A percentile compares a stretch with the other conserved stretches of the same genome.
Conservation (phyloP, 2,113 vertebrate species). For the Clupea harengus region DNA sequence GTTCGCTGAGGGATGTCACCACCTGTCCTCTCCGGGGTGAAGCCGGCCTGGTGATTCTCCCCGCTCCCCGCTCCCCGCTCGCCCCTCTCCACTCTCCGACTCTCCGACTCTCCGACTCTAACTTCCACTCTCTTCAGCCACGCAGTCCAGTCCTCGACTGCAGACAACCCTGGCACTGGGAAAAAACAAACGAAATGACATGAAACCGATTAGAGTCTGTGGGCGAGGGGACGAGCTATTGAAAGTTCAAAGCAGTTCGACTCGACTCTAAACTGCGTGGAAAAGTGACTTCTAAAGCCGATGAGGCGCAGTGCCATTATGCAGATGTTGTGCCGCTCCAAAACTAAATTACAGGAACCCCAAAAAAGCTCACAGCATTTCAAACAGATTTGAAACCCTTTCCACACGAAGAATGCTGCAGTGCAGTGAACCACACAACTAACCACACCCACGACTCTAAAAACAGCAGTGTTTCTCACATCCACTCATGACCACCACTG, state of each 20-base stretch:
- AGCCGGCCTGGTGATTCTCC: background rate
- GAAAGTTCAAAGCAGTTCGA: background rate
- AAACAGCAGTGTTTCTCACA: background rate
- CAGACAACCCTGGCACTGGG: background rate
- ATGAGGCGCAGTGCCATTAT: conserved; percentile 6
- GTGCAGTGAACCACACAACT: background rate
- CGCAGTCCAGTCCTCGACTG: background rate
- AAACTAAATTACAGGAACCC: conserved; percentile 1
- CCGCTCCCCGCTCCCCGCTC: background rate
- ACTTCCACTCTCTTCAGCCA: background rate
- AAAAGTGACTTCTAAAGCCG: background rate
- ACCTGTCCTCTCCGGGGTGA: conserved; percentile 20
- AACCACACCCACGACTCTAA: background rate
- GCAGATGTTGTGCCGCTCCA: background rate
- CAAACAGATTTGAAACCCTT: background rate
- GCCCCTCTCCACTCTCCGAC: background rate
- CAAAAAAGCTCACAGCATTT: background rate
- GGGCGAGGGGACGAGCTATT: background rate
- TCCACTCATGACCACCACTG: background rate
- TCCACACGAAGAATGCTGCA: background rate
- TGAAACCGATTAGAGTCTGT: background rate
- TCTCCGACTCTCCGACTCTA: background rate
- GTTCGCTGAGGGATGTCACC: conserved; percentile 30
- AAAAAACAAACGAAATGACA: background rate
- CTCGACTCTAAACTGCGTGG: background rate